Percentiles rank a stretch among this genome's conserved stretches.
Evolutionary conservation across 2,888 invertebrate genomes (phyloP).

Genomic region (Amiota communis): DNA sequence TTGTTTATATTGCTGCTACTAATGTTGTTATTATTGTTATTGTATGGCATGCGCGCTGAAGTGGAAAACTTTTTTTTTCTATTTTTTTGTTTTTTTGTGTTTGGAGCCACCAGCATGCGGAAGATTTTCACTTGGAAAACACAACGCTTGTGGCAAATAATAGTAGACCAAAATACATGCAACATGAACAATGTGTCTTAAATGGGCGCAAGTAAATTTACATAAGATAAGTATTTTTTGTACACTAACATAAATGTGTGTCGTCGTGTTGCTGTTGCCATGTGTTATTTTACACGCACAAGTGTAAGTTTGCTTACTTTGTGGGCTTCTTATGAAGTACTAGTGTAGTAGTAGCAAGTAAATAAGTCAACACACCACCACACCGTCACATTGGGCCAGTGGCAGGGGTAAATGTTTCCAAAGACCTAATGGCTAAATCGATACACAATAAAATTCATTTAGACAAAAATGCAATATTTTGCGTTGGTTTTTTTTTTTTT

Average conservation of each 20-base stretch:
- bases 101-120: slow-evolving; percentile 8
- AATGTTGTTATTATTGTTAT: too few species aligned
- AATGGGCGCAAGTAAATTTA: slow-evolving; percentile 21
- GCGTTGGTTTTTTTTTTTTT: slow-evolving; percentile 1
- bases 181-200: slow-evolving; percentile 16
- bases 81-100: too few species aligned
- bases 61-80: not conserved
- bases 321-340: too few species aligned
- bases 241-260: too few species aligned
- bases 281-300: slow-evolving; percentile 13
- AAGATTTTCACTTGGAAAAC: slow-evolving; percentile 13
- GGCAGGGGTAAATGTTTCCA: not conserved
- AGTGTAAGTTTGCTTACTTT: not conserved
- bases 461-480: not conserved
- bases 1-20: too few species aligned
- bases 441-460: too few species aligned
- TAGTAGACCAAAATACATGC: not conserved
- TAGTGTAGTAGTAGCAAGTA: too few species aligned
- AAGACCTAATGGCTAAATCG: too few species aligned
- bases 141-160: not conserved
- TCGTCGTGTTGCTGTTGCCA: too few species aligned
- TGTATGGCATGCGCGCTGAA: not conserved
- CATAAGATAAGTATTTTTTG: slow-evolving; percentile 13
- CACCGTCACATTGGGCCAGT: not conserved
- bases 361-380: not conserved